Evolutionary conservation across 2,113 vertebrate genomes (phyloP), one percentile per base, ranked within the genome.

Genomic region (Brachypodius melanocephalos): DNA sequence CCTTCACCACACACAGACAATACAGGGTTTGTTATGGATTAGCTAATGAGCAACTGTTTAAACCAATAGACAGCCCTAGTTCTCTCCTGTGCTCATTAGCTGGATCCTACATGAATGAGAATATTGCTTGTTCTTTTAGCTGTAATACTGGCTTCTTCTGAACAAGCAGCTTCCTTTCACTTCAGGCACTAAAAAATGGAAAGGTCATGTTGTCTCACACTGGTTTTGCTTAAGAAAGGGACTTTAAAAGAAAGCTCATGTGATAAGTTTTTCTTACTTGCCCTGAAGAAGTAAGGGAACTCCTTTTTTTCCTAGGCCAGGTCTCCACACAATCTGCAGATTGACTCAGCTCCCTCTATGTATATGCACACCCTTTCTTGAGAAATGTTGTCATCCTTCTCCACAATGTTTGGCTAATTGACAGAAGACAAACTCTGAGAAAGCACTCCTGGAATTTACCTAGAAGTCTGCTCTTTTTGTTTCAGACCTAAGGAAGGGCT

Each of bases 31-130:
- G 93, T 96, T 94, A 91, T 26, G 61, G 74, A 83, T 91, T 85
- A 95, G 72, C 61, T 93, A 94, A 93, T 48, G 90, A 90, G 74
- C 94, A 96, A 95, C 93, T 96, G 91, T 85, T 94, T 42, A 85
- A 85, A 86, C 55, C 76, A 85, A 42, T 7, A 62, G 78, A 79
- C 28, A 67, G 51, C 9, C 72, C 59, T 38, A 42, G 38, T 52
- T 74, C 48, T 84, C 46, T 80, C 46, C 63, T 45, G 59, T 6
- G 45, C 67, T 95, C 19, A 24, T 76, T 77, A 59, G 83, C 63
- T 85, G 58, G 28, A 73, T 88, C 43, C 67, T 34, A 38, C 46
- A 16, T 17, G 68, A 88, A 69, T 34, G 21, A 59, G 43, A 92
- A 67, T 12, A 25, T 19, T 66, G 36, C 48, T 43, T 38, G 43